A percentile compares a stretch with the other conserved stretches of the same genome.
Conservation (phyloP, 2,113 vertebrate species). For the Penelope pileata region DNA sequence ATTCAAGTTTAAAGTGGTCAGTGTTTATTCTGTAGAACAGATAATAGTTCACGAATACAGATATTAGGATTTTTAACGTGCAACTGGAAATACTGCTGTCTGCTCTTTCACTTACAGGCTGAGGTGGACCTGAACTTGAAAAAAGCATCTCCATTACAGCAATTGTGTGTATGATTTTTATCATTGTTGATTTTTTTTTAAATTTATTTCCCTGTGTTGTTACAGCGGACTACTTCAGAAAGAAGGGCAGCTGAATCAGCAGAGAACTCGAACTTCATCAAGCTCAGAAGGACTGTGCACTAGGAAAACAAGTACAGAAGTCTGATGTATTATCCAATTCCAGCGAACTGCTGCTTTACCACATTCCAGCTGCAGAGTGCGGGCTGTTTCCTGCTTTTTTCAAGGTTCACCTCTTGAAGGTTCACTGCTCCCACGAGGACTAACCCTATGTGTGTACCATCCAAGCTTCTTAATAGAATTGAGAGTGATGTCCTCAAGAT, state of each 20-base stretch:
- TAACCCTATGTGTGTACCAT: not conserved
- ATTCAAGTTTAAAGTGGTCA: not conserved
- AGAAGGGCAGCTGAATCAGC: conserved; percentile 13
- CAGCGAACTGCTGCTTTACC: not conserved
- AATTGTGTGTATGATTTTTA: not conserved
- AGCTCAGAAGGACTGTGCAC: not conserved
- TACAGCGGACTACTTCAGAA: conserved; percentile 22
- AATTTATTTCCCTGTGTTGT: not conserved
- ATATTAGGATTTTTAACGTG: not conserved
- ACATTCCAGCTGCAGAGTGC: not conserved
- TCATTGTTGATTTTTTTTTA: not conserved
- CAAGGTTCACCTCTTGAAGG: not conserved
- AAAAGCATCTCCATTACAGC: not conserved
- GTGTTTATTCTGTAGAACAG: not conserved
- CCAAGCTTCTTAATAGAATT: not conserved
- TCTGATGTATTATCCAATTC: not conserved
- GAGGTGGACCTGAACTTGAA: not conserved
- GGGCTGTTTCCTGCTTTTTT: not conserved
- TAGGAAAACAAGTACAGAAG: not conserved
- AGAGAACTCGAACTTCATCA: not conserved
- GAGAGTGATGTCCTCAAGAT: not conserved
- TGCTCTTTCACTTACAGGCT: not conserved
- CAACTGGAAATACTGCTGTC: not conserved
- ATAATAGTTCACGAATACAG: not conserved
- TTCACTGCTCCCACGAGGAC: not conserved